Base-by-base conservation (phyloP, 2,113 vertebrate genomes). In the Zingel zingel region DNA sequence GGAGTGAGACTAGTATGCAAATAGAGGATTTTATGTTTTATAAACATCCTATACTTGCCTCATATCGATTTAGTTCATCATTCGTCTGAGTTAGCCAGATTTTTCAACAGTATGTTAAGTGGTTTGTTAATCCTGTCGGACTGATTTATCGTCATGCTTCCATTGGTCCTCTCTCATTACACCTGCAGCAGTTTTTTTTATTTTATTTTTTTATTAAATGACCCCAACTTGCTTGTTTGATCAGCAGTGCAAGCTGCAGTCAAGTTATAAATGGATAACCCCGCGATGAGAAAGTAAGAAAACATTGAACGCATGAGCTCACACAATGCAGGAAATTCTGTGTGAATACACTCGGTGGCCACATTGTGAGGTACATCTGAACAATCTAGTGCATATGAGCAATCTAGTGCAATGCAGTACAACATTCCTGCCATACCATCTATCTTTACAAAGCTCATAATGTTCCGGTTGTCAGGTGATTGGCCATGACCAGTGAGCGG, bases 81-180 rank as follows among this genome's bases (percentile, higher is more conserved):
- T 58, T 36, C 21, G 25, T 50, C 18, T 25, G 23, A 57, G 74
- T 33, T 36, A 51, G 56, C n/a, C 65, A 61, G 48, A 36, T 25
- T 36, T 5, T 51, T 39, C 5, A 77, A 43, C 53, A 43, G 16
- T 39, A 9, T 13, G 21, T 25, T 21, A 57, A 4, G 36, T 72
- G 27, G 11, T 77, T 53, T 67, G 39, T 67, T 47, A 67, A 67
- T 65, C 39, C 30, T 33, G 30, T 33, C 30, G 30, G 30, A 33
- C 53, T 66, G 45, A 66, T 0, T 27, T 27, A 19, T 27, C 2
- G 15, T 66, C 27, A 48, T 66, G 45, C 64, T 19, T 23, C 63
- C 16, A 48, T 43, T 25, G 63, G 43, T 27, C 64, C 12, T 48
- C 62, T 23, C 45, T 18, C 43, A 65, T 25, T 65, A 47, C 39